These are phyloP conservation scores for Hirundo rustica DNA, from an alignment of 2,797 vertebrate genomes.

Conservation along the genomic window DNA sequence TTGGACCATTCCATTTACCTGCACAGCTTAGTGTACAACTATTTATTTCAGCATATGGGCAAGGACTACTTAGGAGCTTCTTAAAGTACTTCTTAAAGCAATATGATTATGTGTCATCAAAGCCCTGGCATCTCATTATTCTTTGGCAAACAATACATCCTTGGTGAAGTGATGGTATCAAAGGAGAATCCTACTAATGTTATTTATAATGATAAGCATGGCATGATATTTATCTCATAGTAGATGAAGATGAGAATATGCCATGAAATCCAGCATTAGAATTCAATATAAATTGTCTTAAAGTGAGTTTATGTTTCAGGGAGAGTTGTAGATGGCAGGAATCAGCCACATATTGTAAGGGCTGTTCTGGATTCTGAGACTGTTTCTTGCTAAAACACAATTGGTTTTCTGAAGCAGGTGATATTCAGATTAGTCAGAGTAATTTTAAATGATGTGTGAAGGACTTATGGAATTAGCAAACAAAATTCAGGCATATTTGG, in stretches of 20 bases:
- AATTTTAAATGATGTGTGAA: background rate
- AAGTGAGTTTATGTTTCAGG: background rate
- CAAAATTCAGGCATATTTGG: background rate
- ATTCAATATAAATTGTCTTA: background rate
- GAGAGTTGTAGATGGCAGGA: background rate
- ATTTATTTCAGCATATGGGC: background rate
- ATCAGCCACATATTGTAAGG: background rate
- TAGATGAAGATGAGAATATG: background rate
- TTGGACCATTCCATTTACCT: background rate
- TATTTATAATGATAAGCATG: background rate
- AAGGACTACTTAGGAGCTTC: background rate
- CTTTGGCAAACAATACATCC: constrained; percentile 56
- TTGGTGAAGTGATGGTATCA: background rate
- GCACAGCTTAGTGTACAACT: background rate
- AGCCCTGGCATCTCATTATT: background rate
- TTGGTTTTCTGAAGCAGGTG: background rate
- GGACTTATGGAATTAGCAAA: background rate
- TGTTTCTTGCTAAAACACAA: background rate
- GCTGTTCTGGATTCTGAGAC: background rate
- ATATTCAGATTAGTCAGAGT: background rate
- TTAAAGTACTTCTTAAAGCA: background rate
- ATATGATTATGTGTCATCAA: background rate
- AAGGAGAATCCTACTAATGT: background rate
- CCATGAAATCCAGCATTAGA: background rate
- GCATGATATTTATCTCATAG: background rate